Conservation (phyloP, 2,113 vertebrate species). For the Otus sunia region DNA sequence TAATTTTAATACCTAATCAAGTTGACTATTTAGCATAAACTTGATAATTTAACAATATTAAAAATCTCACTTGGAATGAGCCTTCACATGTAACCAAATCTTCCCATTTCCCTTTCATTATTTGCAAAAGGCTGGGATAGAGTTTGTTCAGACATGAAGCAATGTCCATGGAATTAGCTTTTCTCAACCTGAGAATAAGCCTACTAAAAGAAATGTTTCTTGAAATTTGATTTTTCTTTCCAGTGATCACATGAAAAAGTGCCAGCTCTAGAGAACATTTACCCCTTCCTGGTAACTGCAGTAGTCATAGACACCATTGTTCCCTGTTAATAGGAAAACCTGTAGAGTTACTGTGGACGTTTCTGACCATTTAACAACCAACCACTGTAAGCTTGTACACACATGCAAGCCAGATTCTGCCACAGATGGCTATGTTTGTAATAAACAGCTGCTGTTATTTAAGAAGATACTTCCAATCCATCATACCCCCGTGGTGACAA, state of each 20-base stretch:
- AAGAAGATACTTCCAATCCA: neutral
- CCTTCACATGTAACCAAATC: neutral
- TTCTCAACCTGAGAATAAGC: neutral
- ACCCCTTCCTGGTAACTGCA: neutral
- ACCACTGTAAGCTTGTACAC: neutral
- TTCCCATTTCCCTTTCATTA: neutral
- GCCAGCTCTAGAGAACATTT: neutral
- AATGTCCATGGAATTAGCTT: neutral
- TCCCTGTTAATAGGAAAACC: neutral
- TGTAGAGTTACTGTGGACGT: neutral
- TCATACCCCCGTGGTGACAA: neutral
- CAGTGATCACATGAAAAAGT: neutral
- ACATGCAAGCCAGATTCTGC: neutral
- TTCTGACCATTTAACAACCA: neutral
- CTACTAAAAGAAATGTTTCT: neutral
- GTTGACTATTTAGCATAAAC: neutral
- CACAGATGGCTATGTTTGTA: neutral
- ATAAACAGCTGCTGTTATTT: neutral
- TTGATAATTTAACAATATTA: neutral
- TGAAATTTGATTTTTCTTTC: neutral
- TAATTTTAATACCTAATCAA: neutral
- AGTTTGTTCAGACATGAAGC: neutral
- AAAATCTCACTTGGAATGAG: neutral
- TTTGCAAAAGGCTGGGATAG: neutral
- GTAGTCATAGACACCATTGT: no score